These are phyloP conservation scores for Notoglanidium macrostoma DNA, from an alignment of 2,797 vertebrate genomes.

Conservation along the genomic window DNA sequence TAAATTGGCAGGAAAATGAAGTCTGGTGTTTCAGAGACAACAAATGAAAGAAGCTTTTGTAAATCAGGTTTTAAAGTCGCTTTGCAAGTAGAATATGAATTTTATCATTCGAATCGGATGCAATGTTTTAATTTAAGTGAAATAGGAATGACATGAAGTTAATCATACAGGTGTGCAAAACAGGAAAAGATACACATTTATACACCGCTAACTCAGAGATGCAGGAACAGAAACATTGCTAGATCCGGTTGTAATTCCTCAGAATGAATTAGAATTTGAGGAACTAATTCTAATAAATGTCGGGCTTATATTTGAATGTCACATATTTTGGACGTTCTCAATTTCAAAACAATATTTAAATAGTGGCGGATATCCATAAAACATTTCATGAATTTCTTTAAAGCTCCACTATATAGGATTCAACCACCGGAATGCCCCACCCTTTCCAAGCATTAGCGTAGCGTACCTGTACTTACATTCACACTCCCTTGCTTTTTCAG, in stretches of 20 bases:
- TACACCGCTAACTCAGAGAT: background rate
- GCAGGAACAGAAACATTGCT: background rate
- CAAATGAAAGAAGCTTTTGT: background rate
- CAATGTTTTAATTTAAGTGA: background rate
- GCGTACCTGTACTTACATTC: no score
- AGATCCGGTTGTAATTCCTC: background rate
- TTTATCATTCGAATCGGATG: background rate
- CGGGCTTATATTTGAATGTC: background rate
- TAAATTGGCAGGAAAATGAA: background rate
- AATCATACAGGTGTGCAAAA: background rate
- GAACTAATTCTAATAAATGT: background rate
- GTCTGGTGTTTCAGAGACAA: background rate
- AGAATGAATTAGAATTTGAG: background rate
- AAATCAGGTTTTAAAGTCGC: background rate
- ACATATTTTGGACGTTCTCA: background rate
- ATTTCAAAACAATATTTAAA: background rate
- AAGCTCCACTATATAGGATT: no score
- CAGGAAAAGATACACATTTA: background rate
- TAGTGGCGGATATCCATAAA: background rate
- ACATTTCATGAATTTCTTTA: background rate
- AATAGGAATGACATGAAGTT: background rate
- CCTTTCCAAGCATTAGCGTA: no score
- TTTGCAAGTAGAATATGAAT: background rate
- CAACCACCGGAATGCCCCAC: no score
- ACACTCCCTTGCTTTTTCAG: no score